Conservation (phyloP, 2,113 vertebrate species). For the Trochalopteron elliotii region DNA sequence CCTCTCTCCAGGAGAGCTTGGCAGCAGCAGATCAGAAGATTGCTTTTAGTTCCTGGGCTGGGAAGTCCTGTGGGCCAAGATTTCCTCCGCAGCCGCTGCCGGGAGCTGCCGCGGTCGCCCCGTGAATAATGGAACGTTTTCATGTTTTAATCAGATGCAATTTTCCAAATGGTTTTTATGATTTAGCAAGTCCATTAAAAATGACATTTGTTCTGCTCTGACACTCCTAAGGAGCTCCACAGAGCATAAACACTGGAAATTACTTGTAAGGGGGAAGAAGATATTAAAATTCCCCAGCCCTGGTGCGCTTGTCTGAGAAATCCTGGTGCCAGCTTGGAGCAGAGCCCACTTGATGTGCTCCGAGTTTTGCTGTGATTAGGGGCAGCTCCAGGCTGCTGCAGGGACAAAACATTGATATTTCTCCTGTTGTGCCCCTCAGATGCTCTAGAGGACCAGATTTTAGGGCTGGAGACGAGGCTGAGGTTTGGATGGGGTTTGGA, state of each 20-base stretch:
- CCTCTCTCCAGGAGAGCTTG: background rate
- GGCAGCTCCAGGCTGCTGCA: constrained; percentile 19
- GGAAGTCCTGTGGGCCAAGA: background rate
- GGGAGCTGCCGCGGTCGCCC: constrained; percentile 20
- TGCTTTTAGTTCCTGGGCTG: background rate
- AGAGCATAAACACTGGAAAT: constrained; percentile 81
- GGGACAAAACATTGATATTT: background rate
- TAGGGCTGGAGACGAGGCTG: background rate
- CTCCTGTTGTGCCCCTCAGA: background rate
- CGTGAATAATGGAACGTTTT: constrained; percentile 73
- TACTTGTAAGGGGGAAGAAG: constrained; percentile 71
- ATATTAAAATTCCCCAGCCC: constrained; percentile 74
- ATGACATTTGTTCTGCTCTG: constrained; percentile 81
- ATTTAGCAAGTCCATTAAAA: constrained; percentile 84
- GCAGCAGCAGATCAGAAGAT: background rate
- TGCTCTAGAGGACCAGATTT: background rate
- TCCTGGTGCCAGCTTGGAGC: constrained; percentile 53
- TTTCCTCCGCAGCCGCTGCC: background rate
- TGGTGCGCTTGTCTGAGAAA: constrained; percentile 58
- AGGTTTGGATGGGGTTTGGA: background rate
- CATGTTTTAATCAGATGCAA: constrained; percentile 79
- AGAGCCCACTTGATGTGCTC: background rate
- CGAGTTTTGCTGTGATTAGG: background rate
- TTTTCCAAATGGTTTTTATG: constrained; percentile 77
- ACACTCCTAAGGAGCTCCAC: constrained; percentile 73